Percentiles rank a stretch among this genome's conserved stretches.
Evolutionary conservation across 2,888 invertebrate genomes (phyloP).

Genomic region (Branchipolynoe longqiensis): DNA sequence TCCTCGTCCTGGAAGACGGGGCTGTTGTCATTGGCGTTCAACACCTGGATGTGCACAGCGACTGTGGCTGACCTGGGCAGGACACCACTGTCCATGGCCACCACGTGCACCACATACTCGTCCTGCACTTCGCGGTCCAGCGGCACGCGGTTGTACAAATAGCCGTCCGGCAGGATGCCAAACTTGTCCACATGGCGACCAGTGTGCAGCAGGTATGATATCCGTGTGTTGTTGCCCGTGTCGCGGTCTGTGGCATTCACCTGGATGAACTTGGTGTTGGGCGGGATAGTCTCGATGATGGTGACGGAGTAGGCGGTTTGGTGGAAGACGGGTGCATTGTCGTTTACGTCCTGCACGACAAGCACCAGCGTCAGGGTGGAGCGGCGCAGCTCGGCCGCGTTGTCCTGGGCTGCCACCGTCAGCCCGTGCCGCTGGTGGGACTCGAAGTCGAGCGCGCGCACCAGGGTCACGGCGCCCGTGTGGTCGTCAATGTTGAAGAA

Average conservation of each 20-base stretch:
- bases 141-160: constrained; percentile 87
- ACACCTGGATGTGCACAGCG: constrained; percentile 71
- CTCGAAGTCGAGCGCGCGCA: constrained; percentile 92
- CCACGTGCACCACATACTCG: constrained; percentile 72
- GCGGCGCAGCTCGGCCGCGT: constrained; percentile 86
- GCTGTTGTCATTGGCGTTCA: constrained; percentile 78
- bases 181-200: constrained; percentile 86
- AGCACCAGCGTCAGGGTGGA: constrained; percentile 79
- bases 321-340: constrained; percentile 91
- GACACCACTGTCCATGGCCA: constrained; percentile 78
- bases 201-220: constrained; percentile 73
- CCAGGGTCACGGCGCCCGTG: constrained; percentile 91
- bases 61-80: constrained; percentile 73
- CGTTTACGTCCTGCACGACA: constrained; percentile 86
- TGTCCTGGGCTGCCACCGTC: constrained; percentile 93
- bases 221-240: constrained; percentile 87
- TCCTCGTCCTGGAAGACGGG: constrained; percentile 86
- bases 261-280: constrained; percentile 85
- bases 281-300: constrained; percentile 91
- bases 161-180: constrained; percentile 92
- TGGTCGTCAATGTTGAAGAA: constrained; percentile 73
- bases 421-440: constrained; percentile 89
- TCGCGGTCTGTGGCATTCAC: constrained; percentile 92
- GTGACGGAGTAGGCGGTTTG: constrained; percentile 86
- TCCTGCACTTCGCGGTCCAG: constrained; percentile 86